phyloP scores from a whole-genome alignment of 2,888 invertebrate genomes.

The Fissipunctia ypsillon region DNA sequence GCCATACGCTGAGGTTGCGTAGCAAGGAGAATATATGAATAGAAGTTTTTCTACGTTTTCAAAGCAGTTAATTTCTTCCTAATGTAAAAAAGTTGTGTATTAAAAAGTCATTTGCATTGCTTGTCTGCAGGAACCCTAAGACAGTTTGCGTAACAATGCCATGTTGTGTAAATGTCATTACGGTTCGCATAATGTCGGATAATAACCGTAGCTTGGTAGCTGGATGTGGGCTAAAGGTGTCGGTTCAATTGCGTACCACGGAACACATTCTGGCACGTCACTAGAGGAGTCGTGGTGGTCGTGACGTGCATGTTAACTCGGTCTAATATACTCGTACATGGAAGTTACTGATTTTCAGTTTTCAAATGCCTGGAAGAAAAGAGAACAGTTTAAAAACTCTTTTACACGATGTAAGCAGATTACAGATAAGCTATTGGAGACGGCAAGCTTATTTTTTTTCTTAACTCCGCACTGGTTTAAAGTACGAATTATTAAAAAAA shows the following conservation, averaged over 20 bases:
- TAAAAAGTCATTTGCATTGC: not conserved
- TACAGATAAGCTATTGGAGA: too few relatives aligned
- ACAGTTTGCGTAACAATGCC: constrained; percentile 19
- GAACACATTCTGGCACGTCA: not conserved
- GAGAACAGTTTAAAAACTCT: too few relatives aligned
- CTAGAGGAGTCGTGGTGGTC: not conserved
- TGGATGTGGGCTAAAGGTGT: constrained; percentile 36
- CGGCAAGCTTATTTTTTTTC: too few relatives aligned
- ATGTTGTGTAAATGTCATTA: constrained; percentile 25
- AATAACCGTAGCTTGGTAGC: constrained; percentile 23
- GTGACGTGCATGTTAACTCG: not conserved
- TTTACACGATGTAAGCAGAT: too few relatives aligned
- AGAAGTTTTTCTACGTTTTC: not conserved
- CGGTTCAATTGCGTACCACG: constrained; percentile 8
- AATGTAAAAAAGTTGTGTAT: not conserved
- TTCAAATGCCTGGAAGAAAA: not conserved
- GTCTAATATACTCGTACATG: not conserved
- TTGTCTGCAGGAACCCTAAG: not conserved
- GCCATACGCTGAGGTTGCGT: too few relatives aligned
- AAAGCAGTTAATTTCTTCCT: not conserved
- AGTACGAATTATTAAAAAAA: not conserved
- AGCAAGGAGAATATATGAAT: not conserved
- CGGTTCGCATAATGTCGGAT: constrained; percentile 32
- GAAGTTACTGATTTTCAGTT: not conserved
- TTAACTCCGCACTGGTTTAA: not conserved